Evolutionary conservation across 2,888 invertebrate genomes (phyloP), one percentile per base, ranked within the genome.

Genomic region (Tipula vernalis): DNA sequence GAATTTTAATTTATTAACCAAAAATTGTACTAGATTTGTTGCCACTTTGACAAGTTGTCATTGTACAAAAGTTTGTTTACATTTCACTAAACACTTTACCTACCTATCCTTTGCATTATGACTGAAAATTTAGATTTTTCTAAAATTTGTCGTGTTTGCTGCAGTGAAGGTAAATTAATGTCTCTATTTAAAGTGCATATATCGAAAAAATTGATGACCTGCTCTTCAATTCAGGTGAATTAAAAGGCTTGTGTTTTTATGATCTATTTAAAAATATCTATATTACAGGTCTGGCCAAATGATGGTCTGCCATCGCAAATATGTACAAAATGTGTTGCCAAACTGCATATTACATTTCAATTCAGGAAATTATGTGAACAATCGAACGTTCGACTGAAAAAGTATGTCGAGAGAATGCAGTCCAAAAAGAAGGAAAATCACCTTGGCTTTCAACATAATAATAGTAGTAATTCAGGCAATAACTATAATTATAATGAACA

Each of bases 281-380:
- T 15, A 2, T 41, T 36, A 39, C 42, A 92, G 92, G 92, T 92
- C 15, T 91, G 92, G 92, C 92, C 91, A 89, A 91, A 92, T 88
- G 92, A 92, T 89, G 91, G 91, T 47, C 88, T 92, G 47, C 92
- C 92, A 28, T 88, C 90, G 36, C 91, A 92, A 89, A 92, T 92
- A 86, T 92, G 92, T 88, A 91, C 91, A 86, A 91, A 91, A 89
- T 92, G 92, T 89, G 91, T 91, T 39, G 91, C 91, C 1, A 92
- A 91, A 88, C 88, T 92, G 15, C 91, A 92, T 88, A 91, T 92
- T 87, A 90, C 92, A 0, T 92, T 91, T 88, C 92, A 92, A 88
- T 92, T 92, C 88, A 92, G 92, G 88, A 92, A 91, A 88, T 90
- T 90, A 87, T 92, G 92, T 88, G 91, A 92, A 88, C 91, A 91